phyloP scores from a whole-genome alignment of 2,113 vertebrate genomes.

The Tetrao urogallus region DNA sequence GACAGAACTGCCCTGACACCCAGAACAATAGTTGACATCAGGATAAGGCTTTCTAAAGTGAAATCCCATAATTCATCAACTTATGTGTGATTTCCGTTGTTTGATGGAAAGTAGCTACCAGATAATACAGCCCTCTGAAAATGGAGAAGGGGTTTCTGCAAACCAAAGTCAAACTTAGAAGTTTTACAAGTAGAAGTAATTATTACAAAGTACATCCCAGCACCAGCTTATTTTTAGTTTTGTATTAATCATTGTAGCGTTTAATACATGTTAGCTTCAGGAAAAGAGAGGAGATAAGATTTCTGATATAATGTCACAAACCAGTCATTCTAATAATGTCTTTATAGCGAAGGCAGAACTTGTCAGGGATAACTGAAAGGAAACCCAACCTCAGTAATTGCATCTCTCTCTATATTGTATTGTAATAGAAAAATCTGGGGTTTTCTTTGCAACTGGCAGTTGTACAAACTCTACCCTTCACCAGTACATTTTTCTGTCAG shows the following conservation, averaged over 20 bases:
- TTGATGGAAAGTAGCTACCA: not conserved
- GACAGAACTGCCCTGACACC: not conserved
- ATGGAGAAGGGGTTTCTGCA: not conserved
- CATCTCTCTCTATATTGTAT: not conserved
- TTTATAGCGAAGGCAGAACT: not conserved
- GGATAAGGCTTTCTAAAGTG: not conserved
- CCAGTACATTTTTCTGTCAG: not conserved
- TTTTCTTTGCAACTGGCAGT: not conserved
- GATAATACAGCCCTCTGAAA: not conserved
- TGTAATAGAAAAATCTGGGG: not conserved
- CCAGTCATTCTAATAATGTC: not conserved
- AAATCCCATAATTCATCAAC: not conserved
- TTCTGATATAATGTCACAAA: not conserved
- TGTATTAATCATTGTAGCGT: not conserved
- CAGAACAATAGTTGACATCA: not conserved
- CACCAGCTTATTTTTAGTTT: not conserved
- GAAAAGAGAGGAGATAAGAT: not conserved
- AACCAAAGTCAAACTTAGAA: not conserved
- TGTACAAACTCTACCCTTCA: not conserved
- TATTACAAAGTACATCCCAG: not conserved
- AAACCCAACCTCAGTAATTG: not conserved
- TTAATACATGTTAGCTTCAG: not conserved
- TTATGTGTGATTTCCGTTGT: not conserved
- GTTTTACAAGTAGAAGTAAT: not conserved
- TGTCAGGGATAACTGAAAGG: not conserved